Base-by-base conservation (phyloP, 2,888 invertebrate species). In the Entomobrya proxima region DNA sequence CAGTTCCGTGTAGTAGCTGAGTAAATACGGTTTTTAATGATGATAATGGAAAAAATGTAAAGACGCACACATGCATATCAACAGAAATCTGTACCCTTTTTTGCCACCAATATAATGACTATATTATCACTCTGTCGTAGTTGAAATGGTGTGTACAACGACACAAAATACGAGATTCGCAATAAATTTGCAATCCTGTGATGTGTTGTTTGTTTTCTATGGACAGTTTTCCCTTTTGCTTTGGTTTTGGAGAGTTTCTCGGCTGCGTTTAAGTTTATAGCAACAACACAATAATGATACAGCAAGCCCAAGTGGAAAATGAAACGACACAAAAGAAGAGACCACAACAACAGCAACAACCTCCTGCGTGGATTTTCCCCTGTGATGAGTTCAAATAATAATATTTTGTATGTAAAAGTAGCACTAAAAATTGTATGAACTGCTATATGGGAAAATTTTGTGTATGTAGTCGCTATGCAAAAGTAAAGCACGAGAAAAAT, bases 351-450 rank as follows among this genome's bases (percentile, higher is more conserved):
- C 52, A 52, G 24, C 52, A 52, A 21, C 24, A 18, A 52, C 52
- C 52, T 52, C 52, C 52, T 52, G 52, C 52, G 18, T 52, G 52
- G 52, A 52, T 52, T 52, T 52, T 52, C 52, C 24, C 52, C 11
- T 3, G 52, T 52, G 24, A 52, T 47, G n/a, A n/a, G n/a, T n/a
- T n/a, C n/a, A n/a, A 52, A 52, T 52, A 52, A 21, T 52, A 3
- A 3, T 21, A 52, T 18, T 21, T 52, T 52, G 4, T 6, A 18
- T 21, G 18, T 52, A 21, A 11, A 4, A 5, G 52, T 52, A 21
- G 21, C 24, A 3, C 21, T 52, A 24, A n/a, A n/a, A n/a, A n/a
- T 3, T 11, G 24, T 21, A 52, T 24, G 24, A 52, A 24, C 52
- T 47, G 15, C 47, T 13, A 15, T n/a, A 47, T 47, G 47, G 2